A percentile compares a stretch with the other conserved stretches of the same genome.
Conservation (phyloP, 1,140 invertebrate species). For the Augochlora pura region DNA sequence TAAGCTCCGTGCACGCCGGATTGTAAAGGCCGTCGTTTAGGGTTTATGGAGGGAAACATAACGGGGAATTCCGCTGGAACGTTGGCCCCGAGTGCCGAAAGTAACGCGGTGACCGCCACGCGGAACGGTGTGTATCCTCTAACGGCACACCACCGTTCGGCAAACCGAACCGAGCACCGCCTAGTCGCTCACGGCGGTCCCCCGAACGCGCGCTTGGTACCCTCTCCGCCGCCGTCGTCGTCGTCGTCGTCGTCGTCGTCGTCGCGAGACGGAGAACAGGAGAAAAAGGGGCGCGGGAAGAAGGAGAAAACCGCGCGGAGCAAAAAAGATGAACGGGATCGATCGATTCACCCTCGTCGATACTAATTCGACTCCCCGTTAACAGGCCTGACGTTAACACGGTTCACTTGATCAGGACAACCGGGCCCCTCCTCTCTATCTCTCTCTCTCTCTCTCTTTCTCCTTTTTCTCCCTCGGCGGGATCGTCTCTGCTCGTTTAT, state of each 20-base stretch:
- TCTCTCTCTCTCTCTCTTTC: too few species aligned
- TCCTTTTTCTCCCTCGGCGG: too few species aligned
- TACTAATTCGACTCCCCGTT: conserved; percentile 49
- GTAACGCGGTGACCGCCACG: conserved; percentile 11
- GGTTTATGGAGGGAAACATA: conserved; percentile 57
- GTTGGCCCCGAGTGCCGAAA: conserved; percentile 38
- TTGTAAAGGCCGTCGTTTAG: conserved; percentile 55
- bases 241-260: too few species aligned
- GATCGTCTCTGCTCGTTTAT: too few species aligned
- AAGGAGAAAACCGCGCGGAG: background rate
- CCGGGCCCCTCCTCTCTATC: conserved; percentile 10
- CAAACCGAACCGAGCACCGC: too few species aligned
- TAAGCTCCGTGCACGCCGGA: conserved; percentile 7
- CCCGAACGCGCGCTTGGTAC: too few species aligned
- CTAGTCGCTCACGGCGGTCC: too few species aligned
- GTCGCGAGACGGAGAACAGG: too few species aligned
- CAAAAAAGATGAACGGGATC: background rate
- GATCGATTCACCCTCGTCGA: conserved; percentile 43
- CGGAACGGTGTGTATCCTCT: conserved; percentile 17
- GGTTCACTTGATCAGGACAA: conserved; percentile 51
- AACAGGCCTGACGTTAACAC: conserved; percentile 48
- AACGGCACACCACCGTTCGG: conserved; percentile 22
- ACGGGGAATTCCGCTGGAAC: conserved; percentile 55
- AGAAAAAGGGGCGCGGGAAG: background rate
- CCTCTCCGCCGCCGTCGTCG: too few species aligned